Base-by-base conservation (phyloP, 2,797 vertebrate species). In the Moxostoma hubbsi region DNA sequence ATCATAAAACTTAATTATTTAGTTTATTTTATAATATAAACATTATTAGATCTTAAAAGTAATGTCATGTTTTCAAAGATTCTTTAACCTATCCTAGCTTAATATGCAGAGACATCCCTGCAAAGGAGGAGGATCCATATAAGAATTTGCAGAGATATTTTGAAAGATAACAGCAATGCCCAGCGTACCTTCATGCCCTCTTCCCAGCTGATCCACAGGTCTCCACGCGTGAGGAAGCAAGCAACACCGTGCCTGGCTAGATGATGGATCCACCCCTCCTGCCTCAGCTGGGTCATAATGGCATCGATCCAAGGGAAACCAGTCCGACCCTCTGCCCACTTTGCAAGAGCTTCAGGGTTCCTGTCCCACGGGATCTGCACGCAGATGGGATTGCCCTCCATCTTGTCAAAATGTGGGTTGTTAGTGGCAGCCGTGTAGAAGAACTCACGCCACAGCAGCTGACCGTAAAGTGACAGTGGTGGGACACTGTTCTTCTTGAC, bases 181-280 rank as follows among this genome's bases (percentile, higher is more conserved):
- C 13, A 45, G 6, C 10, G 3, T 87, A 97, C 97, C 93, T 97
- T 98, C 95, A 98, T 95, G 86, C 97, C 97, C 93, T 99, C 97
- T 85, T 98, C 97, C 97, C 97, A 99, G 88, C 96, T 96, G 91
- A 98, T 95, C 97, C 97, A 99, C 55, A 99, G 93, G 91, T 98
- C 96, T 73, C 97, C 97, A 77, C 97, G 93, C 24, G 97, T 97
- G 88, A 99, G 93, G 83, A 98, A 99, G 87, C 97, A 98, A 1
- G 96, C 96, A 55, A 98, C 95, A 2, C 96, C 97, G 10, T 96
- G 96, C 50, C 97, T 92, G 5, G 97, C 97, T 91, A 98, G 89
- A 86, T 97, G 97, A 87, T 98, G 97, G 83, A 98, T 97, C 97
- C 97, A 98, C 0, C 97, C 97, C 88, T 99, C 97, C 82, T 98